Percentiles rank a stretch among this genome's conserved stretches.
These are phyloP conservation scores for Limnephilus lunatus DNA, from an alignment of 2,888 invertebrate genomes.

Conservation along the genomic window DNA sequence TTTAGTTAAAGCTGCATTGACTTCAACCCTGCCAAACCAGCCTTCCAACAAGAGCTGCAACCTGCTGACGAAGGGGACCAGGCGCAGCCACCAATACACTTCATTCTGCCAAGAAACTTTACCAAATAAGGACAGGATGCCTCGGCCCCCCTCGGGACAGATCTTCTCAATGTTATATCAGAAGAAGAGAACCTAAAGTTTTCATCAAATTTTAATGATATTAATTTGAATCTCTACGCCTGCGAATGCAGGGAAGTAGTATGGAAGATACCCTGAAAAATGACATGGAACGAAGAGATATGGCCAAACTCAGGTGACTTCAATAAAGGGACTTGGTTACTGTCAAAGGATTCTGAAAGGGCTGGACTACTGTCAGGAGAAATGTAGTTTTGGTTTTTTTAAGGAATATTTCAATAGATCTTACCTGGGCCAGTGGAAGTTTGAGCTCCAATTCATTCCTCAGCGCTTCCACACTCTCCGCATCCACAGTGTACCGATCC, in stretches of 20 bases:
- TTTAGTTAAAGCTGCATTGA: background rate
- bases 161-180: constrained; percentile 26
- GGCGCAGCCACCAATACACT: constrained; percentile 20
- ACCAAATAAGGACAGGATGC: constrained; percentile 33
- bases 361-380: background rate
- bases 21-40: background rate
- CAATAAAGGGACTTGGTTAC: background rate
- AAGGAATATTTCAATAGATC: constrained; percentile 57
- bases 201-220: constrained; percentile 77
- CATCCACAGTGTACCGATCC: constrained; percentile 80
- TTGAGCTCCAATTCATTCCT: constrained; percentile 84
- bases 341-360: background rate
- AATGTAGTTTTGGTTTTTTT: background rate
- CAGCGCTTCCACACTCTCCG: constrained; percentile 84
- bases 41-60: background rate
- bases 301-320: too few species aligned
- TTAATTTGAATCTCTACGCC: constrained; percentile 45
- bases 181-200: constrained; percentile 76
- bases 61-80: background rate
- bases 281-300: background rate
- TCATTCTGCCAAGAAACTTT: constrained; percentile 38
- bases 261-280: background rate
- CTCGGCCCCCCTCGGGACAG: background rate
- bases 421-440: constrained; percentile 82
- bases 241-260: background rate